Conservation (phyloP, 1,140 invertebrate species). For the Pteromalus puparum region DNA sequence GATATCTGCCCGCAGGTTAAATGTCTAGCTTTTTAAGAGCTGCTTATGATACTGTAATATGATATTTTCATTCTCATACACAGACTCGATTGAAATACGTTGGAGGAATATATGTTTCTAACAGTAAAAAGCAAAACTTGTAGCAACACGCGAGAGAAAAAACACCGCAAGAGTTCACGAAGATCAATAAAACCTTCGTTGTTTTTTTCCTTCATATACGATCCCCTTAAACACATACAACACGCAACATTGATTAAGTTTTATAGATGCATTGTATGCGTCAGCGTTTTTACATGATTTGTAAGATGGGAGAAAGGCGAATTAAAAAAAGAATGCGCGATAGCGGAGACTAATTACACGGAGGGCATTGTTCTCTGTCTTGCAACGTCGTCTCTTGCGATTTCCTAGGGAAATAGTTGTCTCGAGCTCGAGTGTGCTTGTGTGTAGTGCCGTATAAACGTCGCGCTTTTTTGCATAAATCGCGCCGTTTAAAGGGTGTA, state of each 20-base stretch:
- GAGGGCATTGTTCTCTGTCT: slow-evolving; percentile 26
- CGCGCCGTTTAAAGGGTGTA: slow-evolving; percentile 24
- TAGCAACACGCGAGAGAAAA: background rate
- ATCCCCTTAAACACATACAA: background rate
- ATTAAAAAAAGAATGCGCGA: slow-evolving; percentile 26
- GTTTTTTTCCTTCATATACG: background rate
- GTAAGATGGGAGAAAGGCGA: slow-evolving; percentile 26
- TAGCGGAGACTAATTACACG: slow-evolving; percentile 39
- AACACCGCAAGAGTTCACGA: background rate
- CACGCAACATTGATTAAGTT: slow-evolving; percentile 39
- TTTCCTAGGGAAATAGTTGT: slow-evolving; percentile 33
- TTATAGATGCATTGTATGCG: slow-evolving; percentile 24
- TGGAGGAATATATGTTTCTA: background rate
- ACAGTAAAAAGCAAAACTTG: background rate
- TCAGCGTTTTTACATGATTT: slow-evolving; percentile 12
- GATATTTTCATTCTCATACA: no score
- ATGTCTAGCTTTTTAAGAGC: no score
- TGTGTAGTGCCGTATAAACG: slow-evolving; percentile 4
- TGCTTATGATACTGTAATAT: no score
- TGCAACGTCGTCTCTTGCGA: background rate
- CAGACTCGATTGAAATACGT: no score
- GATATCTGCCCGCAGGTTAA: no score
- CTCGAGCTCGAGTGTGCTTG: background rate
- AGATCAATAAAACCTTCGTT: background rate
- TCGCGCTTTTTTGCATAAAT: slow-evolving; percentile 35